A percentile compares a stretch with the other conserved stretches of the same genome.
These are phyloP conservation scores for Lycaena phlaeas DNA, from an alignment of 2,888 invertebrate species.

Conservation along the genomic window DNA sequence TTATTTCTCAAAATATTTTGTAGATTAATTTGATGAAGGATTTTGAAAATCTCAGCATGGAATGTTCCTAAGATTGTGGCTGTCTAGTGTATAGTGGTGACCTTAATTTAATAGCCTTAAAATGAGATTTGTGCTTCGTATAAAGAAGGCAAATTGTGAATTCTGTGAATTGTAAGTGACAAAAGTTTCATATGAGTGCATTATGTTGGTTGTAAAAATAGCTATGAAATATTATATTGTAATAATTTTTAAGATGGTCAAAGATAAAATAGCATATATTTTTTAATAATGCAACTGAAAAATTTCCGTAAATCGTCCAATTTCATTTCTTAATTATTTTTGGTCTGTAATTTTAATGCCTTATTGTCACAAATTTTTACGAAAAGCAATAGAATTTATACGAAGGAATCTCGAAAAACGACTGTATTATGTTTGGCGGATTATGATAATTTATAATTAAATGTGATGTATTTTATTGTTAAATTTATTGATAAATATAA, in stretches of 20 bases:
- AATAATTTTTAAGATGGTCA: background rate
- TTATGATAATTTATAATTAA: conserved; percentile 17
- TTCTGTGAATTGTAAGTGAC: background rate
- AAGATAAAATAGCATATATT: background rate
- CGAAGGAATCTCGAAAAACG: conserved; percentile 22
- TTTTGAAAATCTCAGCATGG: background rate
- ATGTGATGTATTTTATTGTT: background rate
- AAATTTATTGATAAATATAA: background rate
- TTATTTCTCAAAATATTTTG: conserved; percentile 28
- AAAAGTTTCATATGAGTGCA: background rate
- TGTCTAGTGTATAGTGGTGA: no score
- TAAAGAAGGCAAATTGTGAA: no score
- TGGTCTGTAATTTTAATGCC: no score
- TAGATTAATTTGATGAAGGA: conserved; percentile 5
- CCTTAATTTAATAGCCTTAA: background rate
- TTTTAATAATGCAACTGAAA: background rate
- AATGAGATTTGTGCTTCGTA: background rate
- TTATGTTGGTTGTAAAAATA: background rate
- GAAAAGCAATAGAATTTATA: background rate
- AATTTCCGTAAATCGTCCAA: background rate
- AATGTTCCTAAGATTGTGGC: conserved; percentile 1
- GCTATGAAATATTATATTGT: background rate
- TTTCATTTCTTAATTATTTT: background rate
- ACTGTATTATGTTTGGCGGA: conserved; percentile 31
- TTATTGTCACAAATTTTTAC: background rate